Percentiles rank a stretch among this genome's conserved stretches.
Evolutionary conservation across 2,797 vertebrate genomes (phyloP).

Genomic region (Dendrocincla tyrannina): DNA sequence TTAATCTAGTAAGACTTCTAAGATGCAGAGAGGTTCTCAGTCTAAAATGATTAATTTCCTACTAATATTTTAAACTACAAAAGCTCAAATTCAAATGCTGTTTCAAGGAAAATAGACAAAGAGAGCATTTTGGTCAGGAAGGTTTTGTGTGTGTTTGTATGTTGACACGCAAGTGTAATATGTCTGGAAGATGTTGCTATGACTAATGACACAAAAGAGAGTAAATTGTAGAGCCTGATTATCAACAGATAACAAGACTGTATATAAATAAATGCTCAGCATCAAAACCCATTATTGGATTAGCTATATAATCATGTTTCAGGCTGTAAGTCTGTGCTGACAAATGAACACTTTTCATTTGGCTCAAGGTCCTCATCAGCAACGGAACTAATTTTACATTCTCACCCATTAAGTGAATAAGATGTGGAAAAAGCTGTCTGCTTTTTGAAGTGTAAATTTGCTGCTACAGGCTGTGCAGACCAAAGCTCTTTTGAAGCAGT

Average conservation of each 20-base stretch:
- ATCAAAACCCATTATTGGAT: constrained; percentile 86
- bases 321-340: constrained; percentile 84
- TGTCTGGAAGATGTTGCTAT: constrained; percentile 77
- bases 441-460: constrained; percentile 88
- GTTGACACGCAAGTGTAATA: constrained; percentile 75
- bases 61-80: constrained; percentile 63
- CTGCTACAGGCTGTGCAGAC: constrained; percentile 84
- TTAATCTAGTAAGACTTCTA: constrained; percentile 47
- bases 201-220: constrained; percentile 79
- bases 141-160: constrained; percentile 71
- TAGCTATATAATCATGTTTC: constrained; percentile 87
- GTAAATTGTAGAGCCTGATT: constrained; percentile 84
- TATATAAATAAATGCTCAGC: constrained; percentile 85
- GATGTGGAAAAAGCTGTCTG: constrained; percentile 84
- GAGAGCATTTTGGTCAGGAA: constrained; percentile 60
- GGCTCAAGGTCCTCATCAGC: constrained; percentile 87
- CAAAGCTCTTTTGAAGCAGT: constrained; percentile 85
- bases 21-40: constrained; percentile 17
- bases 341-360: constrained; percentile 89
- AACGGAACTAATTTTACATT: constrained; percentile 87
- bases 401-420: constrained; percentile 87
- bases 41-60: constrained; percentile 52
- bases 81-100: constrained; percentile 36
- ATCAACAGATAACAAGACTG: constrained; percentile 85
- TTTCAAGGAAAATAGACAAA: constrained; percentile 53